Evolutionary conservation across 2,888 invertebrate genomes (phyloP), one percentile per base, ranked within the genome.

Genomic region (Archips xylosteana): DNA sequence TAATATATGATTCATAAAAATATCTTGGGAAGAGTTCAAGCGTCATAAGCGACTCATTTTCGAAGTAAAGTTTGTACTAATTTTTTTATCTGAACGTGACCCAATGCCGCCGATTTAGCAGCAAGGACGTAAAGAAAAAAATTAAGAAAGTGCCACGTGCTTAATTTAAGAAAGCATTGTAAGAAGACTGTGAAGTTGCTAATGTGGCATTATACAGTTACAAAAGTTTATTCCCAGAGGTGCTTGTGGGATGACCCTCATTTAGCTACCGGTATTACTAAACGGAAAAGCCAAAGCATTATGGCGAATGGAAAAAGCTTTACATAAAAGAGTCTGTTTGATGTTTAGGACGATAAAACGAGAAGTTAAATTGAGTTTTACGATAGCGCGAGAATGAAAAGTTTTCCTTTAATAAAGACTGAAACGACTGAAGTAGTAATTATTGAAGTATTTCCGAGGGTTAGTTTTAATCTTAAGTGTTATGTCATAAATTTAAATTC

Each of bases 341-440:
- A 60, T 68, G 47, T 68, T 68, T 60, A 32, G 45, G 57, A 49
- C 32, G 62, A 73, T 68, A 73, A 73, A n/a, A 63, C 47, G 23
- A 47, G 36, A 63, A 68, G 68, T 73, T 73, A 47, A 68, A 73
- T 71, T 73, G 68, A 63, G 15, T 73, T 65, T 68, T 64, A 32
- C 12, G 54, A 64, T 15, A 34, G 32, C 66, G 54, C 47, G 36
- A 3, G 54, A 49, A 13, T 13, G 4, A 5, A 47, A 57, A 47
- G 36, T 70, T 65, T 60, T 13, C 15, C 47, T 36, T 64, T 49
- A n/a, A 36, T 60, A 34, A 12, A 23, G 13, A 65, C 39, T 60
- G 59, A 23, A 23, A 1, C 1, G 23, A 23, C 23, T 23, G 23
- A 23, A 23, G 23, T 23, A 23, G 6, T 71, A 42, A 49, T 42